phyloP scores from a whole-genome alignment of 2,797 vertebrate genomes.

The Limnodromus scolopaceus region DNA sequence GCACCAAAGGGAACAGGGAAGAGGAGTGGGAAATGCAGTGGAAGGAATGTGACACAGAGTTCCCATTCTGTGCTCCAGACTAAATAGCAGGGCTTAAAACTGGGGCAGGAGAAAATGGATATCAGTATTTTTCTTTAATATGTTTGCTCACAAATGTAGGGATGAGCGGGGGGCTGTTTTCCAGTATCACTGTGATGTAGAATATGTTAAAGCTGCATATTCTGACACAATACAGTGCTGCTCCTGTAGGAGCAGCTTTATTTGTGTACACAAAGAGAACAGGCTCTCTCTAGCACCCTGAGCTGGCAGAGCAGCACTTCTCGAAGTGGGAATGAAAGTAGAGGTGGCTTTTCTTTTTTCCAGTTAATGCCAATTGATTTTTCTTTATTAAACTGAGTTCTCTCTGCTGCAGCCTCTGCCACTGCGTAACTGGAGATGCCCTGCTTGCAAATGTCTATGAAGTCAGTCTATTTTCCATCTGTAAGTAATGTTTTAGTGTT shows the following conservation, averaged over 20 bases:
- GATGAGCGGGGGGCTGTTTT: background rate
- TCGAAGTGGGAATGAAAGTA: background rate
- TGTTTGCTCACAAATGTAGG: background rate
- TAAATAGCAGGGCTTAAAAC: constrained; percentile 30
- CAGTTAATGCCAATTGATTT: constrained; percentile 19
- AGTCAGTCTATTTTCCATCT: constrained; percentile 67
- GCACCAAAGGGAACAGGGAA: constrained; percentile 52
- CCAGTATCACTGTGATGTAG: background rate
- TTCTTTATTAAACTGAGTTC: constrained; percentile 10
- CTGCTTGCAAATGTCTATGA: constrained; percentile 27
- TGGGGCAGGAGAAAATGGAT: background rate
- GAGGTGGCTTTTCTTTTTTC: background rate
- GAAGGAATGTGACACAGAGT: background rate
- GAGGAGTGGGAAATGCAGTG: background rate
- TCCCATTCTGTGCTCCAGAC: background rate
- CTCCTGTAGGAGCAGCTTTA: background rate
- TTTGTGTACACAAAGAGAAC: background rate
- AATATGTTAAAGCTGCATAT: background rate
- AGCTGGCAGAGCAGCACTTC: background rate
- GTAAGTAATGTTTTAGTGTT: constrained; percentile 65
- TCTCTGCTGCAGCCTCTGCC: constrained; percentile 20
- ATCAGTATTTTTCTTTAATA: background rate
- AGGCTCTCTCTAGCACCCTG: background rate
- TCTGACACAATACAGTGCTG: background rate
- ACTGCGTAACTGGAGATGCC: background rate